Evolutionary conservation across 2,888 invertebrate genomes (phyloP).

Genomic region (Cephonodes hylas): DNA sequence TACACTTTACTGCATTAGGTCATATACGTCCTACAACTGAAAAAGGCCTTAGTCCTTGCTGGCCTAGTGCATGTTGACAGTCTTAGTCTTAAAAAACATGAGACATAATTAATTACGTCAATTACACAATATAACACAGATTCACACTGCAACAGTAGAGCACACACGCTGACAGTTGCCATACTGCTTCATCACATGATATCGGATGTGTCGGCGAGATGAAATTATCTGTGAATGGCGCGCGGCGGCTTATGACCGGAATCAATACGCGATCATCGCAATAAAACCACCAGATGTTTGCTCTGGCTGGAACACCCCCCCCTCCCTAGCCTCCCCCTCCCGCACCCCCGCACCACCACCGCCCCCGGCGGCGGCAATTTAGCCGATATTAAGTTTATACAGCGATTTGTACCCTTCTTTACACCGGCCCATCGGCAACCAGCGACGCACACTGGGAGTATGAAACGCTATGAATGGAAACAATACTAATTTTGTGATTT

Average conservation of each 20-base stretch:
- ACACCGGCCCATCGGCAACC: constrained; percentile 44
- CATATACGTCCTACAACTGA: too few species aligned
- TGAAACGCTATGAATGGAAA: too few species aligned
- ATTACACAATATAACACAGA: too few species aligned
- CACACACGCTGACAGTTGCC: too few species aligned
- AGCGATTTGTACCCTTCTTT: constrained; percentile 77
- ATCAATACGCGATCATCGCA: constrained; percentile 71
- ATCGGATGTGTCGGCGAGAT: constrained; percentile 24
- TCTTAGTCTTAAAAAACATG: too few species aligned
- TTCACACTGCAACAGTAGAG: too few species aligned
- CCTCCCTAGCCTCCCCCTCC: constrained; percentile 20
- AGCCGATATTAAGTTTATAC: constrained; percentile 78
- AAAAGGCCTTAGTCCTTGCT: too few species aligned
- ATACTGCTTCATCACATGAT: not conserved
- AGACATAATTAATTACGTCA: too few species aligned
- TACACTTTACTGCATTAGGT: too few species aligned
- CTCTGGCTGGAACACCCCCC: constrained; percentile 27
- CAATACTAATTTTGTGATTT: too few species aligned
- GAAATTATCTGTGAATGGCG: constrained; percentile 45
- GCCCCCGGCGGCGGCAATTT: constrained; percentile 63
- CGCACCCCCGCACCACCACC: constrained; percentile 23
- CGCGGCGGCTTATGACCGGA: constrained; percentile 63
- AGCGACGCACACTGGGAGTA: constrained; percentile 24
- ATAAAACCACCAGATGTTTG: constrained; percentile 72
- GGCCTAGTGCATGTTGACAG: too few species aligned